Evolutionary conservation across 2,113 vertebrate genomes (phyloP).

Genomic region (Condylura cristata): DNA sequence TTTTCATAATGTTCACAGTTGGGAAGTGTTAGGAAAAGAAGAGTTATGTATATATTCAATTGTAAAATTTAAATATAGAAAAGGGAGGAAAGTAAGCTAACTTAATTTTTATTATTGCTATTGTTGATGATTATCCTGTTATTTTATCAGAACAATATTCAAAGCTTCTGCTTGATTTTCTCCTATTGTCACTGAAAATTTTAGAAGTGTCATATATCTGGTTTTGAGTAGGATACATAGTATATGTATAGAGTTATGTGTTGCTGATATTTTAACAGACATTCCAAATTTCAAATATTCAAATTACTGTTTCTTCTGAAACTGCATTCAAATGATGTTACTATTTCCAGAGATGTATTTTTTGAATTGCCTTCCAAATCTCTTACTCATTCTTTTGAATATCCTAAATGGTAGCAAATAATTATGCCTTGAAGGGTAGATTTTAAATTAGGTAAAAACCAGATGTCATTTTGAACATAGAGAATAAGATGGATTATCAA

Average conservation of each 20-base stretch:
- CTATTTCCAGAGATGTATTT: constrained; percentile 66
- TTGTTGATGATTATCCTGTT: background rate
- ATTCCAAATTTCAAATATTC: constrained; percentile 61
- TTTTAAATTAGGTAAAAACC: constrained; percentile 66
- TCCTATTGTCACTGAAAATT: background rate
- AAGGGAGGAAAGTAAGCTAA: background rate
- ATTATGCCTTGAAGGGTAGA: constrained; percentile 25
- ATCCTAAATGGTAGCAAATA: constrained; percentile 49
- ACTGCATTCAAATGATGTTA: constrained; percentile 49
- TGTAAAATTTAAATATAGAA: background rate
- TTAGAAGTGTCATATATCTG: background rate
- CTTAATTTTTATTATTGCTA: background rate
- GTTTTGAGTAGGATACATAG: background rate
- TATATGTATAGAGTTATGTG: background rate
- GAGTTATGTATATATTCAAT: background rate
- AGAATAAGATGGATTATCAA: constrained; percentile 19
- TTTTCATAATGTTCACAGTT: background rate
- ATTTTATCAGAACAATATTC: background rate
- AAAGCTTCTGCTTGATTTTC: background rate
- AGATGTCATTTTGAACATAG: constrained; percentile 35
- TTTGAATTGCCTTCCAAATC: constrained; percentile 55
- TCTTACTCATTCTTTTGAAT: constrained; percentile 56
- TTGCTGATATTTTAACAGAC: constrained; percentile 35
- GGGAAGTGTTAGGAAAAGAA: background rate
- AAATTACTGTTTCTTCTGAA: constrained; percentile 47